phyloP scores from a whole-genome alignment of 2,113 vertebrate species.

The Platysternon megacephalum region DNA sequence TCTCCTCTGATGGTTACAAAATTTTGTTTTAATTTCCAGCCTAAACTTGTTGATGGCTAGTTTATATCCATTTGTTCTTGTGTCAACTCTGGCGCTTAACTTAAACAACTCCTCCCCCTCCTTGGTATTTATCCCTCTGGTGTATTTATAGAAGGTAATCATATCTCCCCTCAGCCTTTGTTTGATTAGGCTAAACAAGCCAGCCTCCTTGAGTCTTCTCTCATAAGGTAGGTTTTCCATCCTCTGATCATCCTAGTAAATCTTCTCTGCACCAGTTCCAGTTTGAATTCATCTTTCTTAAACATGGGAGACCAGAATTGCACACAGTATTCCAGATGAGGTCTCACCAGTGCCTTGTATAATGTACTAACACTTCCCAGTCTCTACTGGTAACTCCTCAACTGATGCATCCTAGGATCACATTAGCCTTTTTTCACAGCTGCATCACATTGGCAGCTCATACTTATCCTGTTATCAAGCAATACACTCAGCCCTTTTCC shows the following conservation, averaged over 20 bases:
- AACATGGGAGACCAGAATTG: background rate
- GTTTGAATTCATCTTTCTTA: background rate
- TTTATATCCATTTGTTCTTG: too few species aligned
- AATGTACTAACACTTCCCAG: background rate
- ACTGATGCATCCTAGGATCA: background rate
- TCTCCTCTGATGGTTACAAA: too few species aligned
- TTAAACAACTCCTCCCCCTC: background rate
- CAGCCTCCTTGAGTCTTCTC: background rate
- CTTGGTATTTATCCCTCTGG: background rate
- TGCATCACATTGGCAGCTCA: background rate
- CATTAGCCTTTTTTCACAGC: background rate
- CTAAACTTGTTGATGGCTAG: too few species aligned
- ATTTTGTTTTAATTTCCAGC: too few species aligned
- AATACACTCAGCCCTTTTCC: background rate
- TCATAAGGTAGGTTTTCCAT: background rate
- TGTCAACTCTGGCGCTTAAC: background rate
- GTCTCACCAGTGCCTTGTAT: background rate
- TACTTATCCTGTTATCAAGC: background rate
- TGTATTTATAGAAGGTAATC: background rate
- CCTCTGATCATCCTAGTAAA: background rate
- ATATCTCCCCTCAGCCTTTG: too few species aligned
- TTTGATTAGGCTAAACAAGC: background rate
- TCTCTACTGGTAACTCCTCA: background rate
- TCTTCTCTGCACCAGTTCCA: background rate
- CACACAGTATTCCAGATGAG: background rate